A percentile compares a stretch with the other conserved stretches of the same genome.
Conservation (phyloP, 2,797 vertebrate genomes). For the Sebastes glaucus region DNA sequence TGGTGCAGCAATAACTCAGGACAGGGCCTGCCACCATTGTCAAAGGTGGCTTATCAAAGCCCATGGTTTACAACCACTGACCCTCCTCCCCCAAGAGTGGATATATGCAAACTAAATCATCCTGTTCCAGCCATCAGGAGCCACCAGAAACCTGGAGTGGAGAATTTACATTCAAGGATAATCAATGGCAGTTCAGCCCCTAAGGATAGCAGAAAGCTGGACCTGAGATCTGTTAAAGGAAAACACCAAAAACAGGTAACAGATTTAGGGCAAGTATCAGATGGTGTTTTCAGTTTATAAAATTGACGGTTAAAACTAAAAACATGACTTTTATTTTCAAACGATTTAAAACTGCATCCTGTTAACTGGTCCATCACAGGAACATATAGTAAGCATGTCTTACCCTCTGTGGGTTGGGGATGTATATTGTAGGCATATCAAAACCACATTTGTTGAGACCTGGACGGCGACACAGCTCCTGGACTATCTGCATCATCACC, state of each 20-base stretch:
- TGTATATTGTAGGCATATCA: conserved; percentile 88
- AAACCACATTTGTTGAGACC: conserved; percentile 89
- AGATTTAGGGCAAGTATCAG: neutral
- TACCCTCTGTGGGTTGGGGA: conserved; percentile 86
- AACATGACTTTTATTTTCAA: neutral
- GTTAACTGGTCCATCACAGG: neutral
- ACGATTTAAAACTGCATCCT: neutral
- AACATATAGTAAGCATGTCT: neutral
- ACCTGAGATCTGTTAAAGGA: neutral
- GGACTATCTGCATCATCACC: conserved; percentile 89
- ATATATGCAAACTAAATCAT: conserved; percentile 45
- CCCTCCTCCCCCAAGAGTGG: neutral
- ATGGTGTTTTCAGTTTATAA: neutral
- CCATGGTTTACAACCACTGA: conserved; percentile 45
- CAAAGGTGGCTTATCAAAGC: conserved; percentile 43
- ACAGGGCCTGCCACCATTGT: conserved; percentile 29
- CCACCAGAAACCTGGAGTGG: neutral
- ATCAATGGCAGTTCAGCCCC: conserved; percentile 19
- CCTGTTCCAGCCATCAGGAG: conserved; percentile 13
- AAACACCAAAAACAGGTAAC: neutral
- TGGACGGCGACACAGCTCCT: conserved; percentile 86
- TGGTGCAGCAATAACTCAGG: conserved; percentile 52
- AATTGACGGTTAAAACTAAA: neutral
- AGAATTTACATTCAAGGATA: conserved; percentile 46
- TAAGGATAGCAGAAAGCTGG: neutral